phyloP scores from a whole-genome alignment of 2,797 vertebrate species.

The Rallus crepitans region DNA sequence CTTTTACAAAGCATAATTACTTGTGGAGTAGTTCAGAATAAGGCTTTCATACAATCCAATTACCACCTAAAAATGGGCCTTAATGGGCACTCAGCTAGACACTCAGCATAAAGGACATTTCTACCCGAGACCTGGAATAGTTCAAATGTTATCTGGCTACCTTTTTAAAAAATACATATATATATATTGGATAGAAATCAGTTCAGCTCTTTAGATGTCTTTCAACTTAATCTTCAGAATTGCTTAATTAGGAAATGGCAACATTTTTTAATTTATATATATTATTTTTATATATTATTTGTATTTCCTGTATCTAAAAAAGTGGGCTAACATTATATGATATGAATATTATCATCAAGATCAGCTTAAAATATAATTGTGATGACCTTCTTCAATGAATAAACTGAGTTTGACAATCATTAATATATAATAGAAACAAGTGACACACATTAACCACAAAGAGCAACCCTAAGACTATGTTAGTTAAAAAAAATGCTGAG shows the following conservation, averaged over 20 bases:
- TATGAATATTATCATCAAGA: not conserved
- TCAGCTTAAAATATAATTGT: not conserved
- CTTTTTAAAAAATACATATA: not conserved
- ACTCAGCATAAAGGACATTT: not conserved
- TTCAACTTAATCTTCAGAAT: not conserved
- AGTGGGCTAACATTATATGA: not conserved
- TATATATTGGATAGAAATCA: not conserved
- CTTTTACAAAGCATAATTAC: not conserved
- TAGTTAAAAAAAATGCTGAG: not conserved
- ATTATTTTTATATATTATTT: not conserved
- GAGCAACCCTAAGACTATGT: not conserved
- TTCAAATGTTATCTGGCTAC: not conserved
- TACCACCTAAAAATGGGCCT: not conserved
- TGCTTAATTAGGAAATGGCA: not conserved
- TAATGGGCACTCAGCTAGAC: not conserved
- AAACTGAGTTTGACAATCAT: not conserved
- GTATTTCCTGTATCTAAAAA: not conserved
- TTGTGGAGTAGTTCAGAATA: not conserved
- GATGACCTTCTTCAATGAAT: not conserved
- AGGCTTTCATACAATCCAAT: not conserved
- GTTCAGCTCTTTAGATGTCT: not conserved
- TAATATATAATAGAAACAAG: not conserved
- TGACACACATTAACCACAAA: not conserved
- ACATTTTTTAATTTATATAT: not conserved
- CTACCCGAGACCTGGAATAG: not conserved